Base-by-base conservation (phyloP, 2,888 invertebrate genomes). In the Buathra laborator region DNA sequence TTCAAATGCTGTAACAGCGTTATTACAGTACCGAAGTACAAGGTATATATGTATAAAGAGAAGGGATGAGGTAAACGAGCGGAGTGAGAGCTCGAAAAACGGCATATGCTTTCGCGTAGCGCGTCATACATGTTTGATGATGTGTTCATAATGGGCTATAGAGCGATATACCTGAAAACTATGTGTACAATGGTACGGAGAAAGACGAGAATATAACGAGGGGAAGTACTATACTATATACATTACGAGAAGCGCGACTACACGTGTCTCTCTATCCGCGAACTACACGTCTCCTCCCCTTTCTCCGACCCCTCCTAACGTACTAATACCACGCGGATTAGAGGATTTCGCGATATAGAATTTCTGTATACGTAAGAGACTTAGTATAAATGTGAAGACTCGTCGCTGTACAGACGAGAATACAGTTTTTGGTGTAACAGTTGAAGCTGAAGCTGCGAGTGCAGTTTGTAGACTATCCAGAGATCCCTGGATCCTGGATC, bases 1-100 rank as follows among this genome's bases (percentile, higher is more conserved):
- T 66, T 6, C 64, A 12, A 72, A 72, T 46, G 51, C 68, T 70
- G 70, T 71, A 76, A 76, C 70, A 64, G 76, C 53, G 81, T 71
- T 81, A 76, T 81, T 81, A 68, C 76, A 53, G 44, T 44, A 75
- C 29, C n/a, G 12, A 67, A 68, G 59, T 10, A 68, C 7, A 16
- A 62, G 48, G 37, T 43, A 44, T 67, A 53, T 67, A 53, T 44
- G 2, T 37, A 9, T 16, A 48, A 48, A 51, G 53, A 37, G 48
- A 6, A 12, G 7, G 9, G 24, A n/a, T 24, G 62, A 71, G 66
- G 56, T 53, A 43, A 82, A 82, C 56, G 71, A 19, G 66, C 19
- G 62, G 46, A 72, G 56, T 1, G 24, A 53, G n/a, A 19, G 56
- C 56, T 44, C 59, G 72, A 72, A 72, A 72, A 72, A 72, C 44